A percentile compares a stretch with the other conserved stretches of the same genome.
phyloP scores from a whole-genome alignment of 2,888 invertebrate genomes.

The Labia minor region DNA sequence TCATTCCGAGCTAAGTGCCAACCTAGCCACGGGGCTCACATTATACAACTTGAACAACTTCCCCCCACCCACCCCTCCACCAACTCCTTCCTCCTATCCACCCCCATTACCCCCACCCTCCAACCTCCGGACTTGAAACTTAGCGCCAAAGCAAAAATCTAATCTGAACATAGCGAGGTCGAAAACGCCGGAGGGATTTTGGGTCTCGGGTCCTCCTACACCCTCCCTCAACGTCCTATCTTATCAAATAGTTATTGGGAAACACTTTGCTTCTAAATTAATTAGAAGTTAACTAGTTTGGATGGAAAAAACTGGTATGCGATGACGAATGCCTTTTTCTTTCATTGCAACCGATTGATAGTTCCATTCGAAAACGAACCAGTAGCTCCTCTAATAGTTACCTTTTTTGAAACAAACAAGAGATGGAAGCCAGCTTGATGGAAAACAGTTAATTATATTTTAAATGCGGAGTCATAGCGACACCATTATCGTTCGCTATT shows the following conservation, averaged over 20 bases:
- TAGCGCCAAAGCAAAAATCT: neutral
- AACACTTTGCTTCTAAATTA: neutral
- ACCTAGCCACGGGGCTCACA: neutral
- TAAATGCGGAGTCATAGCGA: constrained; percentile 28
- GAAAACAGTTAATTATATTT: constrained; percentile 26
- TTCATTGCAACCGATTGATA: too few species aligned
- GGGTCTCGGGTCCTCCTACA: neutral
- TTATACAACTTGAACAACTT: neutral
- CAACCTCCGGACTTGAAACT: neutral
- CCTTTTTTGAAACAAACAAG: neutral
- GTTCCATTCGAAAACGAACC: too few species aligned
- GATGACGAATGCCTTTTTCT: too few species aligned
- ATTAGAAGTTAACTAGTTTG: neutral
- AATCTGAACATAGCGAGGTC: neutral
- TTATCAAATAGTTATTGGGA: too few species aligned
- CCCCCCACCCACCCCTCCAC: too few species aligned
- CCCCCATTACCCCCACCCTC: too few species aligned
- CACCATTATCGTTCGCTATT: constrained; percentile 25
- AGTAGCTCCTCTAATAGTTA: neutral
- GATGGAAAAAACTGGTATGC: neutral
- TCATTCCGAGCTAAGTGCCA: neutral
- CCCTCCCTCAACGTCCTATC: too few species aligned
- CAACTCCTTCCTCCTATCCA: too few species aligned
- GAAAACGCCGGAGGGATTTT: neutral
- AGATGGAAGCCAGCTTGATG: neutral